Conservation (phyloP, 2,113 vertebrate genomes). For the Rhadina sibilatrix region DNA sequence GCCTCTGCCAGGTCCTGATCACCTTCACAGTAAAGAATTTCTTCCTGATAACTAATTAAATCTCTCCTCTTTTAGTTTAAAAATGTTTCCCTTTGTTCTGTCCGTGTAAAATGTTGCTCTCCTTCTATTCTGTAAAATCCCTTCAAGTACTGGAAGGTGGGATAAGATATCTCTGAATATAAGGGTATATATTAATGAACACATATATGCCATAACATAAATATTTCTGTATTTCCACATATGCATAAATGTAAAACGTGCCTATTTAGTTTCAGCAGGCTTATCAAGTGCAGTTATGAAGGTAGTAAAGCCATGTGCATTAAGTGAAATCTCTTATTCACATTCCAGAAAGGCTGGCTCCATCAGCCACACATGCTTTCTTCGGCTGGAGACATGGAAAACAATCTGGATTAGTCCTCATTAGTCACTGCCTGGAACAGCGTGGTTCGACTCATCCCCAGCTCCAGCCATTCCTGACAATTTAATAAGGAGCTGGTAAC, state of each 20-base stretch:
- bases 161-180: neutral
- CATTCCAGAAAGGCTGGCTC: neutral
- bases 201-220: accelerated
- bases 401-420: neutral
- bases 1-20: neutral
- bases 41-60: neutral
- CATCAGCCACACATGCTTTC: neutral
- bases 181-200: neutral
- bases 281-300: neutral
- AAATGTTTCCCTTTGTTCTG: neutral
- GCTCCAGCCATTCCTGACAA: neutral
- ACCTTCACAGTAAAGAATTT: neutral
- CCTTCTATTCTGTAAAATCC: neutral
- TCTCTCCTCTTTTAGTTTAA: neutral
- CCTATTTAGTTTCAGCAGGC: neutral
- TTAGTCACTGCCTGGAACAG: constrained; percentile 17
- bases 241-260: neutral
- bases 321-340: constrained; percentile 6
- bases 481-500: neutral
- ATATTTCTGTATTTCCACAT: neutral
- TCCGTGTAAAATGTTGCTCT: neutral
- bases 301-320: neutral
- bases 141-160: neutral
- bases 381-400: neutral
- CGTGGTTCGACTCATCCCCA: neutral